Conservation (phyloP, 2,797 vertebrate genomes). For the Iguana delicatissima region DNA sequence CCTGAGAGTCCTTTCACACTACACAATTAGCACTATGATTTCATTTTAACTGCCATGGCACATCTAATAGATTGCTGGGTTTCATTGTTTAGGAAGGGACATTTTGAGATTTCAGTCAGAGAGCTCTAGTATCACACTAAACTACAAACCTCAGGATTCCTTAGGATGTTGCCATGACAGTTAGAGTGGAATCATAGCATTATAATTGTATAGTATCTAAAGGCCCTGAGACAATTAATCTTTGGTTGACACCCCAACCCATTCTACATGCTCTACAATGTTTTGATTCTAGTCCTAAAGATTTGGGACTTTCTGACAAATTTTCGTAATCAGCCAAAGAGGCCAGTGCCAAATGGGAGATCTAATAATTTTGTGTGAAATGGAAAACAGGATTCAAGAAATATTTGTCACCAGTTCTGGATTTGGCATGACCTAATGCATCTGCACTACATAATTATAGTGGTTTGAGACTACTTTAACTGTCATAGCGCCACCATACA, state of each 20-base stretch:
- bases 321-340: conserved; percentile 23
- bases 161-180: too few species aligned
- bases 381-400: conserved; percentile 18
- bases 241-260: background rate
- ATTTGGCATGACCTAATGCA: background rate
- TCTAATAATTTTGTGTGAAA: background rate
- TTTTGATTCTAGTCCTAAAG: background rate
- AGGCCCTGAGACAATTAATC: background rate
- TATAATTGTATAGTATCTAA: background rate
- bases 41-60: too few species aligned
- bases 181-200: too few species aligned
- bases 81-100: too few species aligned
- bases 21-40: too few species aligned
- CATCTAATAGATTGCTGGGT: too few species aligned
- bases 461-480: too few species aligned
- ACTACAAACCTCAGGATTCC: too few species aligned
- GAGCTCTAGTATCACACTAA: too few species aligned
- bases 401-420: conserved; percentile 20
- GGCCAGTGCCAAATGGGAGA: conserved; percentile 3
- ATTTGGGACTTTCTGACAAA: background rate
- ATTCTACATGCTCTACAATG: background rate
- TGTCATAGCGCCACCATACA: too few species aligned
- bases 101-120: too few species aligned
- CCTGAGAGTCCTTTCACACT: background rate
- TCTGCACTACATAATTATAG: too few species aligned